Conservation (phyloP, 2,888 invertebrate species). For the Germaria angustata region DNA sequence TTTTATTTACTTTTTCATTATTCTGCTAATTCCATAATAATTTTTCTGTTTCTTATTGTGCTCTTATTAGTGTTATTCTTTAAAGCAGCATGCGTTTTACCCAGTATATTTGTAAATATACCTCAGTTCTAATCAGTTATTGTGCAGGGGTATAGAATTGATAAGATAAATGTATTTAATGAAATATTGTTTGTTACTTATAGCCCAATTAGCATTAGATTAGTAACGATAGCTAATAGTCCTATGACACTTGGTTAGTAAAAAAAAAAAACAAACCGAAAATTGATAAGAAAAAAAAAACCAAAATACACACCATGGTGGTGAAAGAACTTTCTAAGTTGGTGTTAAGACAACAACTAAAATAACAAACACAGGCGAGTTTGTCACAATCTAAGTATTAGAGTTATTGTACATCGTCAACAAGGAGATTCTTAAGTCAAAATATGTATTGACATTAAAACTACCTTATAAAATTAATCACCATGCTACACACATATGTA, state of each 20-base stretch:
- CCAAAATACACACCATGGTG: background rate
- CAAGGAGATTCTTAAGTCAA: no score
- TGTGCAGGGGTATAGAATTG: constrained; percentile 26
- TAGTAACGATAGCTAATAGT: constrained; percentile 37
- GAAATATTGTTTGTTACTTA: constrained; percentile 45
- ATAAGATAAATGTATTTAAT: constrained; percentile 55
- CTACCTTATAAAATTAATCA: no score
- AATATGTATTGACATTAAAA: no score
- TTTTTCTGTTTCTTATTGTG: background rate
- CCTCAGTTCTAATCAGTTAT: background rate
- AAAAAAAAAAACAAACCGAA: background rate
- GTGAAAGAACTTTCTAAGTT: no score
- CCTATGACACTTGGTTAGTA: constrained; percentile 31
- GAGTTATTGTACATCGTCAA: no score
- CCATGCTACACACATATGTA: no score
- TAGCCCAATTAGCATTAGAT: constrained; percentile 49
- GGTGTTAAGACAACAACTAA: no score
- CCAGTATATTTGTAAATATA: no score
- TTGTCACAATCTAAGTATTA: no score
- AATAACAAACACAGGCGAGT: no score
- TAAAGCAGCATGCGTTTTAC: background rate
- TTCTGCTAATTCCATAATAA: constrained; percentile 6
- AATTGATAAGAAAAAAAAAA: constrained; percentile 38
- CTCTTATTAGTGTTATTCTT: constrained; percentile 14
- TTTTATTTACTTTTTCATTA: constrained; percentile 11